A percentile compares a stretch with the other conserved stretches of the same genome.
Conservation (phyloP, 2,888 invertebrate species). For the Heliconius ismenius region DNA sequence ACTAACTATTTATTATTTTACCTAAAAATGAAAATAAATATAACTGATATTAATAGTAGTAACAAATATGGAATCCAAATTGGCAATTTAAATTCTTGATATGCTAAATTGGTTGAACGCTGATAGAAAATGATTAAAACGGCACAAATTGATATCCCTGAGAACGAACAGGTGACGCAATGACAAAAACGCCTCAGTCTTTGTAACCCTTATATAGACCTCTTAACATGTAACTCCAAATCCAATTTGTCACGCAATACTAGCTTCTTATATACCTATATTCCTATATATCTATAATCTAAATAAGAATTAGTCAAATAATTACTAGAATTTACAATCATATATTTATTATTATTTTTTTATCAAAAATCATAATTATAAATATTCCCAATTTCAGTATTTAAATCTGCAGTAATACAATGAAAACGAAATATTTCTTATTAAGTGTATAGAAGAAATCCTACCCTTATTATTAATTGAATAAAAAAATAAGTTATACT, state of each 20-base stretch:
- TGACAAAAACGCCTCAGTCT: constrained; percentile 47
- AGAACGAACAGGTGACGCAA: constrained; percentile 65
- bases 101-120: constrained; percentile 52
- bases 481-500: background rate
- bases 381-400: background rate
- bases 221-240: constrained; percentile 24
- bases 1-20: background rate
- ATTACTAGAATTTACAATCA: too few species aligned
- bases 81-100: constrained; percentile 52
- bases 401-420: too few species aligned
- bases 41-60: constrained; percentile 21
- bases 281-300: background rate
- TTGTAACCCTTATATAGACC: constrained; percentile 31
- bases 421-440: too few species aligned
- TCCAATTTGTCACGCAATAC: constrained; percentile 4
- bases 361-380: background rate
- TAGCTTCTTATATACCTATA: background rate
- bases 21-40: background rate
- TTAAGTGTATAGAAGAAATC: too few species aligned
- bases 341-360: background rate
- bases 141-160: constrained; percentile 70
- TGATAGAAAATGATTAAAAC: constrained; percentile 68
- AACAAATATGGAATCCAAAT: constrained; percentile 39
- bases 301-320: background rate
- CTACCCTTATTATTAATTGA: background rate